Base-by-base conservation (phyloP, 2,113 vertebrate species). In the Mionectes macconnelli region DNA sequence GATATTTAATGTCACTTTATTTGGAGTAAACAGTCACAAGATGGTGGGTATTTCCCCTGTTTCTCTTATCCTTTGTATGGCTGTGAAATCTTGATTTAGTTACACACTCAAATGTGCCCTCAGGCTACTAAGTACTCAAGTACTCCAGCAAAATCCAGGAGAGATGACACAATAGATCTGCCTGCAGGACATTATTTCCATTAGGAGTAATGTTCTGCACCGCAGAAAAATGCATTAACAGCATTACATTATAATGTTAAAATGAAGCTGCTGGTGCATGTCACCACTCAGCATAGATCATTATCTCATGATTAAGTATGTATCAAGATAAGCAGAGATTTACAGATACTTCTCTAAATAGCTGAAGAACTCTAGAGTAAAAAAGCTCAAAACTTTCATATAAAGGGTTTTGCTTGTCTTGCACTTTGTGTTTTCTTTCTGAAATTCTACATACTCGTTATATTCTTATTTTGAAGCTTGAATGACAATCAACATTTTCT, bases 61-160 rank as follows among this genome's bases (percentile, higher is more conserved):
- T 59, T 68, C 45, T 80, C 85, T 96, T 94, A 86, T 96, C 87
- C 72, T 90, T 96, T 62, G 67, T 90, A 96, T 97, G 89, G 86
- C 93, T 95, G 84, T 88, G 78, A 96, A 97, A 90, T 92, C 93
- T 93, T 92, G 72, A 87, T 93, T 96, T 95, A 95, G 74, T 95
- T 93, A 95, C 87, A 81, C 59, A 93, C 53, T 33, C 78, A 75
- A 49, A 42, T 84, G 86, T 95, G 96, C 75, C 87, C 74, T 92
- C 81, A 91, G 83, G 84, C 80, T 95, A 62, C 68, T 82, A 88
- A 96, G 84, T 80, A 57, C 42, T 87, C 22, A 68, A 92, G 55
- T 82, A 84, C 52, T 92, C 53, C 89, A 94, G 95, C 72, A 92
- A 91, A 86, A 91, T n/a, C 91, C 42, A 50, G 87, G 82, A 91